Evolutionary conservation across 35 echinoderm and acorn worm species (phyloP), one percentile per base, ranked within the genome.

Genomic region (Apostichopus californicus): DNA sequence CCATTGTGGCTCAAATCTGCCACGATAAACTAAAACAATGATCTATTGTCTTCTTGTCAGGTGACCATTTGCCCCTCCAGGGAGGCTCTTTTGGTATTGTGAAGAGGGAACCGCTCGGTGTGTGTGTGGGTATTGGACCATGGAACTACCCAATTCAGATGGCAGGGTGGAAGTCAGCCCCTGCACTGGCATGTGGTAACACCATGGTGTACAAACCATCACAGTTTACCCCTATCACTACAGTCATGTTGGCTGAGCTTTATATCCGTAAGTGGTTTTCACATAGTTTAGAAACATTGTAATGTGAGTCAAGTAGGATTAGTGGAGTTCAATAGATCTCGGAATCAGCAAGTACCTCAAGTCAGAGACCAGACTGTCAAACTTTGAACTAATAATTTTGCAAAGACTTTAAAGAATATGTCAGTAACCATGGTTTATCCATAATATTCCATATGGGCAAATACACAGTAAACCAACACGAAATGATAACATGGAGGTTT

Each of bases 121-220:
- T 98, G 5, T 98, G 97, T 82, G 97, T 80, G 5, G 97, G 97
- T 5, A 98, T 98, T 10, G 97, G 97, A 84, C 94, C 97, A 9
- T 98, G 97, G 97, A 98, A 98, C 86, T 98, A 91, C 78, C 97
- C 97, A 5, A 77, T 98, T 1, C 94, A 98, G 84, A 98, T 96
- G 92, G 97, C 90, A 28, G 95, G 93, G 54, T 96, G 94, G 94
- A 98, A 98, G 77, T 90, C 95, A 8, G 93, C 95, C 13, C 97
- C 95, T 21, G 97, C 97, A 72, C 88, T 98, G 18, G 95, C 93
- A 10, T 93, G 93, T 79, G 95, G 97, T 13, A 98, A 98, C 78
- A 98, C 97, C 63, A 96, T 98, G 97, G 97, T 98, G 26, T 98
- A 94, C 66, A 98, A 98, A 77, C 97, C 97, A 1, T 98, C 97